Conservation (phyloP, 2,888 invertebrate genomes). For the Oxyscelio sp. region DNA sequence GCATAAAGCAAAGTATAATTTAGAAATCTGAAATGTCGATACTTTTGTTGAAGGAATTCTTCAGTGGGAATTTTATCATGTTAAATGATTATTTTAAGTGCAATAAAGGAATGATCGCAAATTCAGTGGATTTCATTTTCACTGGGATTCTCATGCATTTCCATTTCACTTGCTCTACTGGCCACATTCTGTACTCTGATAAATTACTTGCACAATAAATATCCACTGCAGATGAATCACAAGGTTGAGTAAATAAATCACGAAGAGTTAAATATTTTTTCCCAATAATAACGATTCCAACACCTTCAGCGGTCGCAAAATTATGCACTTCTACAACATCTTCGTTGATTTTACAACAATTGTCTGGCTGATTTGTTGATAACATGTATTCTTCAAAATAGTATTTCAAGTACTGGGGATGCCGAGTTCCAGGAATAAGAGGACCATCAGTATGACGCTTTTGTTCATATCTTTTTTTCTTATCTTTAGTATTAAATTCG, state of each 20-base stretch:
- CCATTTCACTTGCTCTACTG: too few species aligned
- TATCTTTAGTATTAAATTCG: too few species aligned
- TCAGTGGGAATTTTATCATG: too few species aligned
- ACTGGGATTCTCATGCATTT: too few species aligned
- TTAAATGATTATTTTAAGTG: too few species aligned
- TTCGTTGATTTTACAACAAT: not conserved
- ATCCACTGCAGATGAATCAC: not conserved
- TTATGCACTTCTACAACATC: not conserved
- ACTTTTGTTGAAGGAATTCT: too few species aligned
- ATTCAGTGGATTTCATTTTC: too few species aligned
- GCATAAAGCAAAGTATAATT: too few species aligned
- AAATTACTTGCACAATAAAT: not conserved
- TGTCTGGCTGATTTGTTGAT: not conserved
- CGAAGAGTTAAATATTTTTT: not conserved
- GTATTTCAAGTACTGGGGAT: not conserved
- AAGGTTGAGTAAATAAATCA: not conserved
- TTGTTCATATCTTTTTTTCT: too few species aligned
- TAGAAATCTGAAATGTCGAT: too few species aligned
- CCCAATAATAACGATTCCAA: not conserved
- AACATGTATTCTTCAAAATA: not conserved
- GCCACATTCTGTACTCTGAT: not conserved
- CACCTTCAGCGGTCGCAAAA: not conserved
- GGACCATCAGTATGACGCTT: constrained; percentile 6
- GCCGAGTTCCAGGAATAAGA: not conserved
- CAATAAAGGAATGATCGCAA: too few species aligned